Percentiles rank a stretch among this genome's conserved stretches.
Conservation (phyloP, 1,140 invertebrate species). For the Copidosoma floridanum region DNA sequence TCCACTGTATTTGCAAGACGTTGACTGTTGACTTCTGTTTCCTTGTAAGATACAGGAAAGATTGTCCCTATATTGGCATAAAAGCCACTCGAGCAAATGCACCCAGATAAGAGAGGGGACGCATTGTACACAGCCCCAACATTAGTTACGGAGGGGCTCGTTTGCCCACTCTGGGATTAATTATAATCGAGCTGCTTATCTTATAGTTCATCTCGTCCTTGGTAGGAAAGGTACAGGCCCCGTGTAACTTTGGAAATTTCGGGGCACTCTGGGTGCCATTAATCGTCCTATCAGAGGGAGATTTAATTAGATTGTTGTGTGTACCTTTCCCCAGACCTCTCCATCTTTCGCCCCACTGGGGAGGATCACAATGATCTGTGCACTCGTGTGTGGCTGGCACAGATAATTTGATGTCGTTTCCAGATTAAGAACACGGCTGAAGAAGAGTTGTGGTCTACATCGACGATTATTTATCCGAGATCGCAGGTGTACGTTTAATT, state of each 20-base stretch:
- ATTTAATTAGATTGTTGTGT: conserved; percentile 22
- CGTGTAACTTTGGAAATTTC: conserved; percentile 19
- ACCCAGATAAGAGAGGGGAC: neutral
- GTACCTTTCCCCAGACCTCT: too few species aligned
- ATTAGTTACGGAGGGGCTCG: too few species aligned
- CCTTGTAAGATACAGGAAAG: too few species aligned
- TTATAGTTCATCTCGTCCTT: neutral
- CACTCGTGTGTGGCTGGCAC: too few species aligned
- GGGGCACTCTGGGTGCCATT: conserved; percentile 8
- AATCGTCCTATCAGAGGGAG: conserved; percentile 21
- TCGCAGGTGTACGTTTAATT: too few species aligned
- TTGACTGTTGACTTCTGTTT: too few species aligned
- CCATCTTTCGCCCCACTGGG: too few species aligned
- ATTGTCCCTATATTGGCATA: too few species aligned
- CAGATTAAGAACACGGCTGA: neutral
- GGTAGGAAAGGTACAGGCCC: neutral
- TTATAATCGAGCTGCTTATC: conserved; percentile 19
- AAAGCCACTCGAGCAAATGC: neutral
- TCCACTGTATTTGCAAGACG: too few species aligned
- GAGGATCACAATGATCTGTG: too few species aligned
- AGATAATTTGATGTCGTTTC: conserved; percentile 8
- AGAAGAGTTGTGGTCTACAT: too few species aligned
- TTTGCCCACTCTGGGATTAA: conserved; percentile 7
- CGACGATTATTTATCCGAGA: conserved; percentile 1
- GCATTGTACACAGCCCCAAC: too few species aligned